phyloP scores from a whole-genome alignment of 2,113 vertebrate genomes.

The Sinocyclocheilus anophthalmus region DNA sequence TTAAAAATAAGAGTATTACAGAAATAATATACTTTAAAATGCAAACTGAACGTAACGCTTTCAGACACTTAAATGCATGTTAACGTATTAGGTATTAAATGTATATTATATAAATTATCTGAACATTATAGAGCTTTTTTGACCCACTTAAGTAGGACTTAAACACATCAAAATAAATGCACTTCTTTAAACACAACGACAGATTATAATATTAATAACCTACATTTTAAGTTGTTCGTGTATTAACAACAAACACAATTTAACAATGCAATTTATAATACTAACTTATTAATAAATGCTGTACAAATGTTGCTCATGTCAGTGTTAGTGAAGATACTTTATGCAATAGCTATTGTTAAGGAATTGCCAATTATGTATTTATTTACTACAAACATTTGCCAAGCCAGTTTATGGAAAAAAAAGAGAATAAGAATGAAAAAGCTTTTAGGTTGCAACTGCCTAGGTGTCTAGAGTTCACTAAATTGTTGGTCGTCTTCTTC shows the following conservation, averaged over 20 bases:
- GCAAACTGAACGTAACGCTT: too few relatives aligned
- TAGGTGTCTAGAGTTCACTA: too few relatives aligned
- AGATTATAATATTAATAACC: not conserved
- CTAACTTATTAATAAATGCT: not conserved
- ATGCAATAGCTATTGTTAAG: not conserved
- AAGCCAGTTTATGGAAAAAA: not conserved
- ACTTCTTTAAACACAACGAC: not conserved
- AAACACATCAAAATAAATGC: not conserved
- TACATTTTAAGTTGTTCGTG: not conserved
- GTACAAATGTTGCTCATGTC: not conserved
- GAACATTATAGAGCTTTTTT: too few relatives aligned
- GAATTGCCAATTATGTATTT: too few relatives aligned
- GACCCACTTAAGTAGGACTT: too few relatives aligned
- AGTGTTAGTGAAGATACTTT: not conserved
- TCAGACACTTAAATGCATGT: too few relatives aligned
- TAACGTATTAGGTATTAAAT: too few relatives aligned
- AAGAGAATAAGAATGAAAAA: not conserved
- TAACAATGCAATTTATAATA: not conserved
- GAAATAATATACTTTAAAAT: too few relatives aligned
- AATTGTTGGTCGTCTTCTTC: too few relatives aligned
- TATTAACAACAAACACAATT: not conserved
- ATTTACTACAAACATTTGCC: not conserved
- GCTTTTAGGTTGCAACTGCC: not conserved
- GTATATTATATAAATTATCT: too few relatives aligned
- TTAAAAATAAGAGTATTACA: too few relatives aligned